These are phyloP conservation scores for Athalia circularis DNA, from an alignment of 2,888 invertebrate species.

Conservation along the genomic window DNA sequence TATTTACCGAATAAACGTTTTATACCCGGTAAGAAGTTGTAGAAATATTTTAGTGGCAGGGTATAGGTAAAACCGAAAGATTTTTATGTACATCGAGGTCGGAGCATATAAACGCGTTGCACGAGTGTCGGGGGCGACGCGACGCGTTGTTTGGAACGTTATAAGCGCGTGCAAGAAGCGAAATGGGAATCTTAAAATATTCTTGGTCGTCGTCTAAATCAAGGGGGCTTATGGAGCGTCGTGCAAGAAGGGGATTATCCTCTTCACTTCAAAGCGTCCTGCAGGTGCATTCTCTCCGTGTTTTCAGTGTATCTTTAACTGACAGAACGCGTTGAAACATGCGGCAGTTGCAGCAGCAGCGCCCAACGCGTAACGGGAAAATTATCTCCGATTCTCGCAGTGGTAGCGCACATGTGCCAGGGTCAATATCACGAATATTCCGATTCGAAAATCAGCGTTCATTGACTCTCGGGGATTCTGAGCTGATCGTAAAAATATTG, in stretches of 20 bases:
- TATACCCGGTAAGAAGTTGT: too few species aligned
- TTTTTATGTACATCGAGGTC: background rate
- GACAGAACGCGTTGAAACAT: constrained; percentile 67
- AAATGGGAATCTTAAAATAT: constrained; percentile 73
- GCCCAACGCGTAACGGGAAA: background rate
- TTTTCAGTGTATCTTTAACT: constrained; percentile 46
- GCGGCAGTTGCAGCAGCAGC: constrained; percentile 60
- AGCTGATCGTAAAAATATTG: background rate
- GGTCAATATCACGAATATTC: constrained; percentile 24
- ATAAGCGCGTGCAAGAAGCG: constrained; percentile 57
- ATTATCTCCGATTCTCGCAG: too few species aligned
- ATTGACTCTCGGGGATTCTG: background rate
- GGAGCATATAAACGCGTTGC: background rate
- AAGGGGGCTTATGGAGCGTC: constrained; percentile 71
- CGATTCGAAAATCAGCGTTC: background rate
- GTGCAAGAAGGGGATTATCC: constrained; percentile 71
- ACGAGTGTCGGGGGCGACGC: constrained; percentile 15
- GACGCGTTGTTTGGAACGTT: background rate
- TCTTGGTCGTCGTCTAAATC: constrained; percentile 72
- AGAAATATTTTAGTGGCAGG: too few species aligned
- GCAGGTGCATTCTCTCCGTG: constrained; percentile 70
- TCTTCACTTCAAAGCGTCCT: constrained; percentile 73
- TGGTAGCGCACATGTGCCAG: background rate
- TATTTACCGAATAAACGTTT: too few species aligned
- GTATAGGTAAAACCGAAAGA: too few species aligned